Evolutionary conservation across 1,140 invertebrate genomes (phyloP), one percentile per base, ranked within the genome.

Genomic region (Homarus americanus): DNA sequence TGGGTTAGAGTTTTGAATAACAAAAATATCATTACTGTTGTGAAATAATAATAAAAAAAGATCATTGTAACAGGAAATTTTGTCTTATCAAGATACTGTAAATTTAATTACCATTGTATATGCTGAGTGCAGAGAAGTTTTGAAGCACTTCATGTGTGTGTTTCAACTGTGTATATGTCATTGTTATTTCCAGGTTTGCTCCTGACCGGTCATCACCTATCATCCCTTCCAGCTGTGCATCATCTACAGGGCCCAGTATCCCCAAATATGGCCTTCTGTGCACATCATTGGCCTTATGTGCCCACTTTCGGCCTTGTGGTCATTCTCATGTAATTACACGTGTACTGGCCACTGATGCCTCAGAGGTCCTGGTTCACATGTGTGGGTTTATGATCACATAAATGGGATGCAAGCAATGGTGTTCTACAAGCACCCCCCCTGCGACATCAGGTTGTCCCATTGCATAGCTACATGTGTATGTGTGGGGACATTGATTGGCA

Each of bases 261-360:
- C 28, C 41, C 34, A 4, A 76, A 86, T 76, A 32, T 76, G 72
- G 72, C 44, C 28, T 32, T 10, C 44, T 84, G 44, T 66, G 24
- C 34, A 85, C 82, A 73, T 32, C 34, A 85, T 85, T 66, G 58
- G 40, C 40, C 82, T 73, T 49, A 20, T 41, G 82, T 40, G 69
- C 49, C 17, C 58, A 28, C n/a, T 17, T 3, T 32, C 15, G 34
- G 36, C 17, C 58, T 34, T 44, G 82, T n/a, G 63, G 53, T 66
- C 63, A n/a, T 40, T 66, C 63, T 20, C 24, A 17, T 36, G 12
- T 75, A 40, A 15, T 17, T 75, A 36, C 72, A 75, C 40, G 40
- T 41, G 24, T 32, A 40, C 36, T 38, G 73, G 17, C 36, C 12
- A 28, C 73, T 36, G 40, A 58, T 73, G n/a, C 32, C 32, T 34